A percentile compares a stretch with the other conserved stretches of the same genome.
Evolutionary conservation across 92 coral and sea anemone species (phyloP).

Genomic region (Parazoanthus atlanticus): DNA sequence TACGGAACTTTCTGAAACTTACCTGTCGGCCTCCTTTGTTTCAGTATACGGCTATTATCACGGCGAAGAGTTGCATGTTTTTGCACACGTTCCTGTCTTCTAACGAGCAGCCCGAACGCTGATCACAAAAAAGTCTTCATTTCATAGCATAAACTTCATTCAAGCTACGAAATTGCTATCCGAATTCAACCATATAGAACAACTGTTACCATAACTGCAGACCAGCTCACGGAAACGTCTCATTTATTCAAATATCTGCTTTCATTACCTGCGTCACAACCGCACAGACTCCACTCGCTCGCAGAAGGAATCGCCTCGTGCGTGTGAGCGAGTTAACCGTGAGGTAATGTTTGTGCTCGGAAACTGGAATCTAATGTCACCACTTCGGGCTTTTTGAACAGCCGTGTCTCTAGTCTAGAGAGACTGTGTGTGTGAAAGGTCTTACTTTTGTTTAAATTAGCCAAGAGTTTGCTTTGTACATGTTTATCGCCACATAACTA

Average conservation of each 20-base stretch:
- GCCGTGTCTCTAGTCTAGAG: too few species aligned
- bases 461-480: too few species aligned
- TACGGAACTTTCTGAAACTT: slow-evolving; percentile 13
- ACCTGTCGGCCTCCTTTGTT: slow-evolving; percentile 27
- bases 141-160: slow-evolving; percentile 9
- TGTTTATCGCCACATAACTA: too few species aligned
- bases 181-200: slow-evolving; percentile 22
- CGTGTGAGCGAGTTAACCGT: too few species aligned
- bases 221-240: slow-evolving; percentile 15
- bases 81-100: slow-evolving; percentile 28
- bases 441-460: too few species aligned
- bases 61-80: slow-evolving; percentile 13
- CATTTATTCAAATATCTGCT: neutral
- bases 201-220: slow-evolving; percentile 13
- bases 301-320: too few species aligned
- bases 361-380: too few species aligned
- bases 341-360: too few species aligned
- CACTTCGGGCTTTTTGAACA: too few species aligned
- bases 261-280: too few species aligned
- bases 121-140: slow-evolving; percentile 2
- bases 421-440: too few species aligned
- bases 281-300: too few species aligned
- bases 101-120: slow-evolving; percentile 21
- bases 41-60: slow-evolving; percentile 21
- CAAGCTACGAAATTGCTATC: slow-evolving; percentile 26